A percentile compares a stretch with the other conserved stretches of the same genome.
phyloP scores from a whole-genome alignment of 2,797 vertebrate species.

The Emys orbicularis region DNA sequence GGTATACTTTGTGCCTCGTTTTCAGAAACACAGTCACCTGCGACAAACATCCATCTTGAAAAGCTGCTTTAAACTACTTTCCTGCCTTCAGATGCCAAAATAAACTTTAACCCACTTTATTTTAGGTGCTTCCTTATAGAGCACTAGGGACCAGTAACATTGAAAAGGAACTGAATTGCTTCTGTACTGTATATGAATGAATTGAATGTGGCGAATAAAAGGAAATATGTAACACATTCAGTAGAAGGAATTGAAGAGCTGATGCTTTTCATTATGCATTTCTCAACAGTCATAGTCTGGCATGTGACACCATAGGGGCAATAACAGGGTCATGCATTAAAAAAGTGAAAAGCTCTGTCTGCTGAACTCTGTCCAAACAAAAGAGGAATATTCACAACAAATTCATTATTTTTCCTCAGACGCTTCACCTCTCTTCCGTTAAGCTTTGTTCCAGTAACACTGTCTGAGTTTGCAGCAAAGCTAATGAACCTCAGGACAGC shows the following conservation, averaged over 20 bases:
- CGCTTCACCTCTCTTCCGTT: neutral
- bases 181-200: neutral
- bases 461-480: neutral
- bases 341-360: neutral
- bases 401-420: neutral
- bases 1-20: neutral
- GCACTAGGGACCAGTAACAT: neutral
- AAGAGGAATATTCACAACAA: neutral
- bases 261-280: neutral
- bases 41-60: neutral
- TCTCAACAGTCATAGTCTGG: neutral
- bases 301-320: neutral
- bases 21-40: neutral
- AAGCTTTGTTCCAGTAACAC: neutral
- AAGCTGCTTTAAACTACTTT: neutral
- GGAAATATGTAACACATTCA: neutral
- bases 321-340: neutral
- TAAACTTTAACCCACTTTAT: neutral
- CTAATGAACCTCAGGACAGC: neutral
- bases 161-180: neutral
- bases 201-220: neutral
- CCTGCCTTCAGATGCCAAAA: neutral
- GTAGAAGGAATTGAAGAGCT: neutral
- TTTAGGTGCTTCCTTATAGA: neutral
- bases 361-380: neutral